Percentiles rank a stretch among this genome's conserved stretches.
Conservation (phyloP, 2,113 vertebrate genomes). For the Microcebus murinus region DNA sequence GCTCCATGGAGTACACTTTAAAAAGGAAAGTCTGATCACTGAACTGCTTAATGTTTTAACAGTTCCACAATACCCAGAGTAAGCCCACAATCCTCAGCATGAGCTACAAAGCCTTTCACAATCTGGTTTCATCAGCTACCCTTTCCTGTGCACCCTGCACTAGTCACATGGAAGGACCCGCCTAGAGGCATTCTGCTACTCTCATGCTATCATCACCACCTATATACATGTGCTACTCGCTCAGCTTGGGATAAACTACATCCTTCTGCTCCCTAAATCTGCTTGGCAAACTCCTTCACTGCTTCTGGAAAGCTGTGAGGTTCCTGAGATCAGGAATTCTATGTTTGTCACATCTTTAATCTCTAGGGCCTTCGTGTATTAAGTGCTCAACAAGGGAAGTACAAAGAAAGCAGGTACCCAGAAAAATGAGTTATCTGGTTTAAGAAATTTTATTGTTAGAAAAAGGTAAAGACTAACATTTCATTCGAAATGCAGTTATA, state of each 20-base stretch:
- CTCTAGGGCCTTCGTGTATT: constrained; percentile 9
- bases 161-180: neutral
- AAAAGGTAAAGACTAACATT: constrained; percentile 32
- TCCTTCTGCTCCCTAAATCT: neutral
- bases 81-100: neutral
- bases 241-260: neutral
- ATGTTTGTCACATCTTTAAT: constrained; percentile 29
- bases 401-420: constrained; percentile 21
- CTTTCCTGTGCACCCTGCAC: neutral
- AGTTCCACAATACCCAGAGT: neutral
- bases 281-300: neutral
- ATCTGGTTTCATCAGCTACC: neutral
- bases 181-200: neutral
- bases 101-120: neutral
- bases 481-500: constrained; percentile 44
- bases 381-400: constrained; percentile 34
- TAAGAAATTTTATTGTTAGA: constrained; percentile 39
- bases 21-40: constrained; percentile 46
- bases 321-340: constrained; percentile 7
- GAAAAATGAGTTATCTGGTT: constrained; percentile 18
- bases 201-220: neutral
- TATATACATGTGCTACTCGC: neutral
- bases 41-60: neutral
- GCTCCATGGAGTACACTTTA: neutral
- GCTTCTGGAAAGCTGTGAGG: neutral